Evolutionary conservation across 2,797 vertebrate genomes (phyloP), one percentile per base, ranked within the genome.

Genomic region (Tachyglossus aculeatus): DNA sequence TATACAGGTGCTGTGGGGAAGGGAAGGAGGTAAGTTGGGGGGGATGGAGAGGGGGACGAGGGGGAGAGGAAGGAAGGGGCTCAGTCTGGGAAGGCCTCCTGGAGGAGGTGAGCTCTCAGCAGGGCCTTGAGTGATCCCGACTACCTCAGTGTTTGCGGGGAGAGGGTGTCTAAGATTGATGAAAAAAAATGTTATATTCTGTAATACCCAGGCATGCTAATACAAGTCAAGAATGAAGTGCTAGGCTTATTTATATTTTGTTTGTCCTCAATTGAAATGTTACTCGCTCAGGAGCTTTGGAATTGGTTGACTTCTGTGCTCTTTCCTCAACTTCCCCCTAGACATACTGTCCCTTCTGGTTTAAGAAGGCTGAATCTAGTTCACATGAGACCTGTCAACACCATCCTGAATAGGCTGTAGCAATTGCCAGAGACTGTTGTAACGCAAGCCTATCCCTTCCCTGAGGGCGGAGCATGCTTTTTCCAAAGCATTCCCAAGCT

Each of bases 111-210:
- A n/a, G n/a, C n/a, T n/a, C n/a, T n/a, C n/a, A n/a, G n/a, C n/a
- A n/a, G n/a, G n/a, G n/a, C n/a, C n/a, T n/a, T n/a, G n/a, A n/a
- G n/a, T n/a, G n/a, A n/a, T n/a, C n/a, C n/a, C n/a, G n/a, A n/a
- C n/a, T n/a, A n/a, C n/a, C n/a, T n/a, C n/a, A n/a, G 59, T 68
- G 60, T 1, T 0, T 59, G 74, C 58, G 51, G 40, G 22, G 24
- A 60, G 22, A 31, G 43, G 77, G 59, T 77, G 75, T 5, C 41
- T 11, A 57, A 70, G 59, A 72, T 57, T 58, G 25, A 32, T 73
- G 74, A 77, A 40, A 40, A 40, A 68, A 79, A 82, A 50, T 61
- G 53, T 56, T 31, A 19, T 16, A 0, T 1, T 0, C 68, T 81
- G 39, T 68, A 78, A 62, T 54, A 61, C 43, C 11, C 38, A 37